phyloP scores from a whole-genome alignment of 2,888 invertebrate genomes.

The Leptogaster cylindrica region DNA sequence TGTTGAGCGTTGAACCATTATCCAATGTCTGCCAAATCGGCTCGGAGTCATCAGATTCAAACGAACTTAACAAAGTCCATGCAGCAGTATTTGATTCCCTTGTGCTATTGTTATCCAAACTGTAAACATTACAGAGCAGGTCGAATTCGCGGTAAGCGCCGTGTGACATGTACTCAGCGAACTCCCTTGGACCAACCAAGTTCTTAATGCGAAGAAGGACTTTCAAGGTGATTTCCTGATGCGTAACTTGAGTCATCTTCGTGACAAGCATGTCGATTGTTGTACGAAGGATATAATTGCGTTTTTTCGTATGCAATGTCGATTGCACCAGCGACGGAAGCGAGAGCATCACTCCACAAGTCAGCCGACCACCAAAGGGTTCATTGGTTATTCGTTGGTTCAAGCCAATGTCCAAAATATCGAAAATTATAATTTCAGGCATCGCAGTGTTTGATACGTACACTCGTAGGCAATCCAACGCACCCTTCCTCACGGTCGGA shows the following conservation, averaged over 20 bases:
- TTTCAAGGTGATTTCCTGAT: conserved; percentile 72
- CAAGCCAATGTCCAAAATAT: conserved; percentile 71
- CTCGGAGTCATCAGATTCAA: conserved; percentile 45
- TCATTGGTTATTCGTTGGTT: conserved; percentile 63
- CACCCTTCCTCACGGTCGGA: conserved; percentile 80
- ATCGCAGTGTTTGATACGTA: conserved; percentile 74
- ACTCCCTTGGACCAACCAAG: conserved; percentile 70
- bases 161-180: conserved; percentile 66
- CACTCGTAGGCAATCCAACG: conserved; percentile 76
- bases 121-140: conserved; percentile 68
- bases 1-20: not conserved
- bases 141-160: conserved; percentile 66
- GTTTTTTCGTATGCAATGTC: conserved; percentile 63
- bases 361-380: conserved; percentile 66
- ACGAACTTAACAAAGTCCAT: conserved; percentile 44
- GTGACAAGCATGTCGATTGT: conserved; percentile 66
- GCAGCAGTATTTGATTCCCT: not conserved
- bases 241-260: conserved; percentile 67
- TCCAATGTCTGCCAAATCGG: conserved; percentile 7
- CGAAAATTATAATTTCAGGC: conserved; percentile 71
- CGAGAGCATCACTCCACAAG: conserved; percentile 71
- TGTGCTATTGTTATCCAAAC: conserved; percentile 52
- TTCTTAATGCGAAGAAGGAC: conserved; percentile 75
- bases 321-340: conserved; percentile 69
- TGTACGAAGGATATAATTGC: conserved; percentile 63